These are phyloP conservation scores for Columba guinea DNA, from an alignment of 2,797 vertebrate genomes.

Conservation along the genomic window DNA sequence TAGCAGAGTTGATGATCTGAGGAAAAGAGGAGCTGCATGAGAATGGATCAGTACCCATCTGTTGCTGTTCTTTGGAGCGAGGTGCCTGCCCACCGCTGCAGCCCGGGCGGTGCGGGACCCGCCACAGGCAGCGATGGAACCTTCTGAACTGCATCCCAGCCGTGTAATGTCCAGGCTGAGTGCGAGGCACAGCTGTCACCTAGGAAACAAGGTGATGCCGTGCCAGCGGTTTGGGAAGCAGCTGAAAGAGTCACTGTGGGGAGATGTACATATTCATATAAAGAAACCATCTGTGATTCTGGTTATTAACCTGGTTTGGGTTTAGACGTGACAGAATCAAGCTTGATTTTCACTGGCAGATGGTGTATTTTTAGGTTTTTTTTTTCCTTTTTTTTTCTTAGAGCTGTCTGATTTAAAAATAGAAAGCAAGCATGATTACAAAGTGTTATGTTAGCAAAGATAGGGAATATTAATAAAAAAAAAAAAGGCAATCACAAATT, in stretches of 20 bases:
- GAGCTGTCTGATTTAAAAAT: neutral
- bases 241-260: neutral
- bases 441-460: neutral
- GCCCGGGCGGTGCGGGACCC: neutral
- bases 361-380: constrained; percentile 45
- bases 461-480: neutral
- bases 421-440: neutral
- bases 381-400: neutral
- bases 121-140: neutral
- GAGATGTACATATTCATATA: constrained; percentile 20
- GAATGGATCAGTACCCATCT: neutral
- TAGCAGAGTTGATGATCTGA: neutral
- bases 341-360: constrained; percentile 37
- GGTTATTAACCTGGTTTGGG: constrained; percentile 38
- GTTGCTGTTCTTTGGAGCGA: neutral
- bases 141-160: neutral
- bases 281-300: constrained; percentile 57
- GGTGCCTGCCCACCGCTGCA: neutral
- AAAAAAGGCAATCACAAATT: neutral
- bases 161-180: neutral
- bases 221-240: constrained; percentile 18
- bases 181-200: neutral
- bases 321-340: neutral
- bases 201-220: neutral
- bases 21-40: neutral